Base-by-base conservation (phyloP, 2,888 invertebrate species). In the Alloscopus bannaensis region DNA sequence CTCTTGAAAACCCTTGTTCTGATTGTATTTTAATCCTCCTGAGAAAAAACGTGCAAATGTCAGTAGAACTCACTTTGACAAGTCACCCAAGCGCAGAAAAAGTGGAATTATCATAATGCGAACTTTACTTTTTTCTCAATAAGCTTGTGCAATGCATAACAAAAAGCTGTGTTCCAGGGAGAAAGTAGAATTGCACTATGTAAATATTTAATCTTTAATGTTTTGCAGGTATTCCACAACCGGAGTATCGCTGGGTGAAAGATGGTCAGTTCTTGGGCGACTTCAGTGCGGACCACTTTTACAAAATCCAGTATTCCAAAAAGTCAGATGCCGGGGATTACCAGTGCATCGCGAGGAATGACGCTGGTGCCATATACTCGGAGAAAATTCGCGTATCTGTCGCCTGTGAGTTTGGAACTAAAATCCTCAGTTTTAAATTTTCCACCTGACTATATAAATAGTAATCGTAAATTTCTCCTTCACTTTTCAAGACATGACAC, bases 201-300 rank as follows among this genome's bases (percentile, higher is more conserved):
- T 47, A 16, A 18, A n/a, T 47, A n/a, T 13, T 4, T 6, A 28
- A 26, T 6, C 3, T 28, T 28, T 26, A 57, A 13, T 3, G 16
- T 28, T 50, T 50, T 59, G 3, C 90, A 95, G 96, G 96, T 86
- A 93, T 93, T 88, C 98, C 97, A n/a, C 93, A 94, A 87, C 96
- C 97, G 42, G 93, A 93, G 89, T 97, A 96, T 90, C 92, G 93
- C 87, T 98, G 97, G 97, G 90, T 95, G 83, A 96, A 95, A 89
- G 94, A 98, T 89, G 95, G 94, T 50, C 88, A 91, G 77, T 93
- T 94, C 68, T 90, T 96, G 83, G 92, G 91, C 80, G 95, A 96
- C 88, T 94, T 94, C 88, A 93, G 94, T 72, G 92, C 94, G 18
- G 95, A 95, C 88, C 91, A 93, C 86, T 94, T 94, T 88, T 94